These are phyloP conservation scores for Camelus dromedarius DNA, from an alignment of 2,113 vertebrate genomes.

Conservation along the genomic window DNA sequence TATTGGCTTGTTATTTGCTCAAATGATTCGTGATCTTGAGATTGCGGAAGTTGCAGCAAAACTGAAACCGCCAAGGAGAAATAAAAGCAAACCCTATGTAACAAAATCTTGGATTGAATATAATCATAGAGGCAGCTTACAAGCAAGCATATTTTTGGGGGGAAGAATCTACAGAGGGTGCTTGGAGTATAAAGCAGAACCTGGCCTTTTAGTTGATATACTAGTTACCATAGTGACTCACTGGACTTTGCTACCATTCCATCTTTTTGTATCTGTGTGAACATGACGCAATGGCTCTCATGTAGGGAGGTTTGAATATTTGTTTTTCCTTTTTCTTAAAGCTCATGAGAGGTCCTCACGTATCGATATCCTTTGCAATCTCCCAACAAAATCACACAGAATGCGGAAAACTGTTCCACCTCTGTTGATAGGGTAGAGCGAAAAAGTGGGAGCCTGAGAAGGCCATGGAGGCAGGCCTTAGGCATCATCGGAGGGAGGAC, in stretches of 20 bases:
- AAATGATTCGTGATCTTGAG: conserved; percentile 84
- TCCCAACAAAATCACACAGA: not conserved
- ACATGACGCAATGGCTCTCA: not conserved
- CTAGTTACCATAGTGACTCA: conserved; percentile 49
- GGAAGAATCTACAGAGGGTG: conserved; percentile 43
- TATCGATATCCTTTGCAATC: not conserved
- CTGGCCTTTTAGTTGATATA: conserved; percentile 30
- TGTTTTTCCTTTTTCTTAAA: conserved; percentile 48
- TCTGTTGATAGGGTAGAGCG: not conserved
- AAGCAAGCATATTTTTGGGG: conserved; percentile 29
- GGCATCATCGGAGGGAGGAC: not conserved
- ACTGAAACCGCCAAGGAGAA: conserved; percentile 82
- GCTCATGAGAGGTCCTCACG: not conserved
- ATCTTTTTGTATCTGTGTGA: conserved; percentile 51
- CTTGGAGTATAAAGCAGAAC: conserved; percentile 51
- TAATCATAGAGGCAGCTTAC: conserved; percentile 77
- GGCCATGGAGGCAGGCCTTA: not conserved
- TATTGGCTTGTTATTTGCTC: conserved; percentile 83
- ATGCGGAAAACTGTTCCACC: not conserved
- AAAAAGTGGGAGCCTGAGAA: not conserved
- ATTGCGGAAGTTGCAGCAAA: conserved; percentile 83
- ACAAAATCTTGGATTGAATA: conserved; percentile 63
- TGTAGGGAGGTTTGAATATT: conserved; percentile 10
- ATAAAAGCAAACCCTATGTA: conserved; percentile 75
- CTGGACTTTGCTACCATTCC: not conserved